These are phyloP conservation scores for Equus przewalskii DNA, from an alignment of 2,113 vertebrate species.

Conservation along the genomic window DNA sequence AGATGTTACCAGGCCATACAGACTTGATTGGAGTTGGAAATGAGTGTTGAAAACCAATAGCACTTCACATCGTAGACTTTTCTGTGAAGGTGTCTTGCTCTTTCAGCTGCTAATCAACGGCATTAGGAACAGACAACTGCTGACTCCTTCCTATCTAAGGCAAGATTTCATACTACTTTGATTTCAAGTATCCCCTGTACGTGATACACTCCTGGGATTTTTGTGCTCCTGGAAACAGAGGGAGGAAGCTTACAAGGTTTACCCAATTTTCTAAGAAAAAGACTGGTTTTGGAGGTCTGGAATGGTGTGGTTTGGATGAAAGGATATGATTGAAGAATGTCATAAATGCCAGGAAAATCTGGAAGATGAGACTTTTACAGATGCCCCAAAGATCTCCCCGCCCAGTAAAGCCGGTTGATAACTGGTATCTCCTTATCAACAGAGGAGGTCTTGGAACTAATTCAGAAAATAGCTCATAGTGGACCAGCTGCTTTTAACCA, in stretches of 20 bases:
- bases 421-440: not conserved
- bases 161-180: not conserved
- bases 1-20: not conserved
- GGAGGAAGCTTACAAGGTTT: not conserved
- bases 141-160: not conserved
- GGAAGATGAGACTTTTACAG: slow-evolving; percentile 8
- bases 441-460: slow-evolving; percentile 15
- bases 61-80: not conserved
- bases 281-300: not conserved
- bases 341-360: not conserved
- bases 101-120: not conserved
- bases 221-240: not conserved
- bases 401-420: not conserved
- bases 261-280: not conserved
- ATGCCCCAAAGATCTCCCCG: not conserved
- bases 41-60: fast-evolving
- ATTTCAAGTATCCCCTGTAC: not conserved
- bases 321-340: not conserved
- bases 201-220: not conserved
- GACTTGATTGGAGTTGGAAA: not conserved
- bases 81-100: not conserved
- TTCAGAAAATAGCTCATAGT: not conserved
- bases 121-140: not conserved
- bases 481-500: not conserved
- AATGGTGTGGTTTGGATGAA: slow-evolving; percentile 37